Evolutionary conservation across 2,797 vertebrate genomes (phyloP).

Genomic region (Craterocephalus amniculus): DNA sequence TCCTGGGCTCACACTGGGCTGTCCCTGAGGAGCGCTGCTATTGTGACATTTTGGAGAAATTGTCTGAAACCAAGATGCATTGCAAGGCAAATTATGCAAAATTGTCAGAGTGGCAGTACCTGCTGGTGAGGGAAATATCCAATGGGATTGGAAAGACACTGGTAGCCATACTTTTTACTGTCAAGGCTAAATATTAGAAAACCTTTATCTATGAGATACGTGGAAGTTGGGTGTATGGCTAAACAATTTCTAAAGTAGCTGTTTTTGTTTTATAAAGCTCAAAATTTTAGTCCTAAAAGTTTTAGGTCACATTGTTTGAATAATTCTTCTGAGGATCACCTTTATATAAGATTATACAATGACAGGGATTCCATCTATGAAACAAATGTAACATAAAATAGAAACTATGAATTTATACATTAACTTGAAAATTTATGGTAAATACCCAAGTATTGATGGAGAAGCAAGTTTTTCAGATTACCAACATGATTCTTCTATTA

Average conservation of each 20-base stretch:
- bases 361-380: background rate
- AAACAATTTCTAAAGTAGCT: background rate
- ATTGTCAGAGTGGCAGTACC: background rate
- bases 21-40: constrained; percentile 8
- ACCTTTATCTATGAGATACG: background rate
- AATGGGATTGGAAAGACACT: background rate
- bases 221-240: background rate
- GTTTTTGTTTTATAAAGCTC: background rate
- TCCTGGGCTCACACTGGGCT: constrained; percentile 6
- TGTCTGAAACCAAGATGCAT: background rate
- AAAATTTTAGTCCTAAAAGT: background rate
- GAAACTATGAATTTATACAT: background rate
- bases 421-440: background rate
- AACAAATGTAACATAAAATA: background rate
- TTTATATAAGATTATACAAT: background rate
- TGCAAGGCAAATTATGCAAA: background rate
- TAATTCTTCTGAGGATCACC: background rate
- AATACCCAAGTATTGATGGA: background rate
- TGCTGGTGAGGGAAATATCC: background rate
- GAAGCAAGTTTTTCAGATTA: no score
- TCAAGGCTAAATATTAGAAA: no score
- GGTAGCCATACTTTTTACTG: no score
- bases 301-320: background rate
- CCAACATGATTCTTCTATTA: background rate
- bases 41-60: constrained; percentile 2